Evolutionary conservation across 2,113 vertebrate genomes (phyloP).

Genomic region (Hippocampus zosterae): DNA sequence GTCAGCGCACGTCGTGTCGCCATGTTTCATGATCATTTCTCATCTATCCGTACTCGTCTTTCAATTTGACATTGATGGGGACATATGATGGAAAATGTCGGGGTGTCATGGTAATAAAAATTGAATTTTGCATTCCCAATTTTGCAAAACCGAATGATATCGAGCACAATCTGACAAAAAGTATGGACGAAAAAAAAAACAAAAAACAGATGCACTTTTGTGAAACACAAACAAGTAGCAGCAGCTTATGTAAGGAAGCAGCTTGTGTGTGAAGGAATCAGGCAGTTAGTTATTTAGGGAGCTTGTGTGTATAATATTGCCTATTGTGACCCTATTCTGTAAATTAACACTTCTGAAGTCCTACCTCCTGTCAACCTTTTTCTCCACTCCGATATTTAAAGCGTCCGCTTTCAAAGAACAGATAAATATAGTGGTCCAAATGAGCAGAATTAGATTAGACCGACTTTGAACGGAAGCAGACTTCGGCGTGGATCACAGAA

Average conservation of each 20-base stretch:
- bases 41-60: conserved; percentile 36
- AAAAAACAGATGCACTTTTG: not conserved
- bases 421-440: conserved; percentile 35
- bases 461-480: conserved; percentile 13
- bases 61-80: conserved; percentile 24
- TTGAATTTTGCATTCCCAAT: not conserved
- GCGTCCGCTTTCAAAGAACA: conserved; percentile 3
- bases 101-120: not conserved
- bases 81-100: not conserved
- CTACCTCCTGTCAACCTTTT: conserved; percentile 7
- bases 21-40: conserved; percentile 21
- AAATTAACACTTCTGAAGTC: conserved; percentile 6
- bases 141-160: too few relatives aligned
- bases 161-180: not conserved
- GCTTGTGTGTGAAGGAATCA: not conserved
- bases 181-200: not conserved
- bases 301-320: not conserved
- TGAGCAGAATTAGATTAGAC: conserved; percentile 20
- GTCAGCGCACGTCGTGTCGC: conserved; percentile 35
- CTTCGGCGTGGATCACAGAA: conserved; percentile 14
- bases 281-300: not conserved
- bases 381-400: conserved; percentile 4
- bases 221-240: not conserved
- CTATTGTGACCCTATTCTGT: conserved; percentile 8
- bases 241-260: conserved; percentile 1